Evolutionary conservation across 2,113 vertebrate species (phyloP), one percentile per base, ranked within the genome.

Genomic region (Trochalopteron elliotii): DNA sequence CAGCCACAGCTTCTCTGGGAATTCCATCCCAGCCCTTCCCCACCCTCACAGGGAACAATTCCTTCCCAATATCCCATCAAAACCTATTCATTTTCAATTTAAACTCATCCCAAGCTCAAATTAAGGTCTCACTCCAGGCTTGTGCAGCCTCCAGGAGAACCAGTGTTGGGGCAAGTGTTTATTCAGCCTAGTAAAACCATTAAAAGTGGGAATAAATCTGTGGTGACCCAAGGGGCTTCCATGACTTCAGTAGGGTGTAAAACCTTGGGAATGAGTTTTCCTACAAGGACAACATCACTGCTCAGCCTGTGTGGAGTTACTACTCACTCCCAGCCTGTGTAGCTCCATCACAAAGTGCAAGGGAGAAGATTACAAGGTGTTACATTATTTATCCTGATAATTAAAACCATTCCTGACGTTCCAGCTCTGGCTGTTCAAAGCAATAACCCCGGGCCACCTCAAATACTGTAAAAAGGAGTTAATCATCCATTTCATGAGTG

Each of bases 161-260:
- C 90, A 70, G 83, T 83, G 79, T 64, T 94, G 44, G 77, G 63
- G 56, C 95, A 97, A 96, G 96, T 98, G 96, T 98, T 99, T 98
- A 98, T 97, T 97, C 97, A 98, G 96, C 93, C 97, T 93, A 98
- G 97, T 97, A 96, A 98, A 98, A 98, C 97, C 97, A 98, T 92
- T 70, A 95, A 97, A 97, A 98, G 93, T 90, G 94, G 91, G 93
- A 97, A 95, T 97, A 97, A 98, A 96, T 96, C 96, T 95, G 94
- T 47, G 47, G 72, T 60, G 88, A 96, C 93, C 96, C 90, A 80
- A 59, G 91, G 97, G 93, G 63, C 95, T 97, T 96, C 94, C 87
- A 49, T 82, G 83, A 28, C 95, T 96, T 88, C 96, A 83, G 1
- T 28, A 59, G 12, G 59, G 94, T 94, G 87, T 96, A 87, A 98